Conservation (phyloP, 2,113 vertebrate species). For the Catharus fuscescens region DNA sequence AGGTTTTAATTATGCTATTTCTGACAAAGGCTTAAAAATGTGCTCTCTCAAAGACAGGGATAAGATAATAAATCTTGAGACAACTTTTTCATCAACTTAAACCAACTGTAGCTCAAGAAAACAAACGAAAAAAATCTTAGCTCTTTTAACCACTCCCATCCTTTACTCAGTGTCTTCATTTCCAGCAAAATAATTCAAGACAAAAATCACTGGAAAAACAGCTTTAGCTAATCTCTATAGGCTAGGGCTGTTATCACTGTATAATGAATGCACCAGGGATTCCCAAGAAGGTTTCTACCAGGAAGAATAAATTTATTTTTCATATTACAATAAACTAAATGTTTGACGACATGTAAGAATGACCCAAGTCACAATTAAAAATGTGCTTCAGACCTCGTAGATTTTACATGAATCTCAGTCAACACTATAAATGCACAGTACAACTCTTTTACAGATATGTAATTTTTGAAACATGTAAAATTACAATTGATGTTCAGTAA, state of each 20-base stretch:
- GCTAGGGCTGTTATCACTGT: not conserved
- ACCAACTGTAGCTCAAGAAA: not conserved
- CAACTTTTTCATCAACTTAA: not conserved
- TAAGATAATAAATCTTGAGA: not conserved
- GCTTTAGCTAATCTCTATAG: not conserved
- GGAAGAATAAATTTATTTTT: not conserved
- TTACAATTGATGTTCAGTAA: not conserved
- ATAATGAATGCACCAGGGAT: accelerated
- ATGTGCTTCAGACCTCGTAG: not conserved
- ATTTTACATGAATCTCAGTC: not conserved
- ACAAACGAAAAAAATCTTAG: not conserved
- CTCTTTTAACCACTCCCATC: not conserved
- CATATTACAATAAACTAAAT: not conserved
- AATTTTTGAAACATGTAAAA: not conserved
- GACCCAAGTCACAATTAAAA: not conserved
- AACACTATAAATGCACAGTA: not conserved
- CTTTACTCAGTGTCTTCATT: not conserved
- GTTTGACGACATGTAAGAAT: not conserved
- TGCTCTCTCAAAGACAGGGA: not conserved
- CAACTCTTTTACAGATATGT: not conserved
- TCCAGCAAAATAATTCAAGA: not conserved
- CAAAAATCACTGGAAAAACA: not conserved
- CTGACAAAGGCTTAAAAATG: not conserved
- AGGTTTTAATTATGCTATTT: not conserved
- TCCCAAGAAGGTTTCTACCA: not conserved